phyloP scores from a whole-genome alignment of 1,140 invertebrate species.

The Rhopalosiphum padi region DNA sequence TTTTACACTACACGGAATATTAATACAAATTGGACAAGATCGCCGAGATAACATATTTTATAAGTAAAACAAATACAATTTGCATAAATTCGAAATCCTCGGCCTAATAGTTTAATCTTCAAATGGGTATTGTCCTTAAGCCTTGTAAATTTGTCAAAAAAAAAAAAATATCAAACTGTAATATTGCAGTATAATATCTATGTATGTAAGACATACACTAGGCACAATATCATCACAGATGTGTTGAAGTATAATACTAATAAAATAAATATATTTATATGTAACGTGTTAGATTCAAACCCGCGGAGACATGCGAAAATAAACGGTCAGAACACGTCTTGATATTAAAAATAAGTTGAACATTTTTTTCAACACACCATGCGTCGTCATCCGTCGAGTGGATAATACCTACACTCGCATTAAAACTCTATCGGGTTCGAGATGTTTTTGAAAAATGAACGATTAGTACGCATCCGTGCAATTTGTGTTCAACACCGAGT shows the following conservation, averaged over 20 bases:
- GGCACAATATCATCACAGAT: too few species aligned
- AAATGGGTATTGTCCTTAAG: neutral
- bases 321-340: neutral
- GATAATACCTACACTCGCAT: neutral
- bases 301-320: neutral
- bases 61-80: neutral
- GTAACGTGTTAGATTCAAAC: neutral
- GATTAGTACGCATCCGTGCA: neutral
- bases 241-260: neutral
- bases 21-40: neutral
- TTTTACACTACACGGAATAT: neutral
- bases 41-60: neutral
- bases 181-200: too few species aligned
- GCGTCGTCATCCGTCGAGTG: fast-evolving
- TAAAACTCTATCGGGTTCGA: neutral
- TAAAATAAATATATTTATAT: neutral
- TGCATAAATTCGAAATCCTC: neutral
- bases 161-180: neutral
- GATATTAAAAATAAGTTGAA: neutral
- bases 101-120: too few species aligned
- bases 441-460: neutral
- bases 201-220: too few species aligned
- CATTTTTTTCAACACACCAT: neutral
- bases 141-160: neutral
- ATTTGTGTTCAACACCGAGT: too few species aligned